Percentiles rank a stretch among this genome's conserved stretches.
Conservation (phyloP, 1,140 invertebrate genomes). For the Drosophila albomicans region DNA sequence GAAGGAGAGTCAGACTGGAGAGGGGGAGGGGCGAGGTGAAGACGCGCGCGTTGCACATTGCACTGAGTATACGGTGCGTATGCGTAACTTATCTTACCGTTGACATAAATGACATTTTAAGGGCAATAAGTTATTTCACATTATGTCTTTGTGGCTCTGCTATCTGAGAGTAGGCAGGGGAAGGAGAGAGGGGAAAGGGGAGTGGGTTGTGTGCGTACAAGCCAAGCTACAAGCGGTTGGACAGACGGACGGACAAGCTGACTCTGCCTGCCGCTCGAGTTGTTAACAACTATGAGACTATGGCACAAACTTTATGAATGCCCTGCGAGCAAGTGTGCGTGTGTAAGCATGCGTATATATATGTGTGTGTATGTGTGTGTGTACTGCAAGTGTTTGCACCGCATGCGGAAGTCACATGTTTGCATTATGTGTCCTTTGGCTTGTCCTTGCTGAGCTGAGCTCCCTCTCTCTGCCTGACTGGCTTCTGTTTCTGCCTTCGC, state of each 20-base stretch:
- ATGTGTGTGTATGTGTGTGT: constrained; percentile 28
- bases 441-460: constrained; percentile 70
- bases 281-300: constrained; percentile 82
- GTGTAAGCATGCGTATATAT: not conserved
- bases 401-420: constrained; percentile 83
- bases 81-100: constrained; percentile 83
- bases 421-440: constrained; percentile 82
- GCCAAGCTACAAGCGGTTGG: constrained; percentile 73
- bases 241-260: constrained; percentile 50
- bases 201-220: constrained; percentile 44
- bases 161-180: not conserved
- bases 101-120: constrained; percentile 84
- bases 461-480: constrained; percentile 20
- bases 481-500: constrained; percentile 26
- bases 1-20: no score
- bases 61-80: constrained; percentile 54
- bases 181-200: constrained; percentile 20
- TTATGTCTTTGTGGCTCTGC: constrained; percentile 61
- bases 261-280: constrained; percentile 60
- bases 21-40: not conserved
- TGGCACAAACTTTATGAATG: constrained; percentile 78
- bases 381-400: constrained; percentile 75
- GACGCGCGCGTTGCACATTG: not conserved
- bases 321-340: not conserved
- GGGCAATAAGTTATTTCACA: constrained; percentile 83